Base-by-base conservation (phyloP, 2,888 invertebrate species). In the Tinea semifulvella region DNA sequence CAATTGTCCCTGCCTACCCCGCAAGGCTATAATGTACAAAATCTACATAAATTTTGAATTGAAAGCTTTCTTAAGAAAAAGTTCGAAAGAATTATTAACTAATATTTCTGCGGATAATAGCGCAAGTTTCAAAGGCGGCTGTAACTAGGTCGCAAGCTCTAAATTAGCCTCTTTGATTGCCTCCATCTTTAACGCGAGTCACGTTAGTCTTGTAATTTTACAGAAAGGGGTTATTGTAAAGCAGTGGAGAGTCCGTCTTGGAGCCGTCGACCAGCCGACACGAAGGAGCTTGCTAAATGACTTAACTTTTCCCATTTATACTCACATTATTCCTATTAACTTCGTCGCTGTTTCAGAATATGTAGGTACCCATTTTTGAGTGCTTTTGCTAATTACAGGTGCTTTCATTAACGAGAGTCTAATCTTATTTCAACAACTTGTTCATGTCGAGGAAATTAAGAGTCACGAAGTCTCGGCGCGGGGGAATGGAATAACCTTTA, bases 281-380 rank as follows among this genome's bases (percentile, higher is more conserved):
- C 58, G 50, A 57, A 61, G 57, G 57, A 61, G 65, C 58, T 56
- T 26, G 53, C 61, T 60, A 70, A 76, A 75, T 63, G 73, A 70
- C 64, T 63, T 61, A 77, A 77, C 68, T 77, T 77, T 74, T 60
- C 68, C 68, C 75, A 77, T 76, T 76, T 68, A 65, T 70, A 68
- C 65, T 63, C 63, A 68, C 72, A 70, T 74, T 74, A 73, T 68
- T 67, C 67, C 68, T 65, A 72, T 72, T 71, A 74, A 69, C 65
- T 70, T 71, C 61, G 64, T 63, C 62, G 61, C 47, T 47, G 44
- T 42, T 42, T 26, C 52, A 54, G 61, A 73, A 64, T 64, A 66
- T 73, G 66, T n/a, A n/a, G n/a, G n/a, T 67, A 66, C 63, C 64
- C 61, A 60, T 60, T 66, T 65, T 63, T 60, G 60, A 64, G 64